Percentiles rank a stretch among this genome's conserved stretches.
These are phyloP conservation scores for Harpagoxenus sublaevis DNA, from an alignment of 2,888 invertebrate species.

Conservation along the genomic window DNA sequence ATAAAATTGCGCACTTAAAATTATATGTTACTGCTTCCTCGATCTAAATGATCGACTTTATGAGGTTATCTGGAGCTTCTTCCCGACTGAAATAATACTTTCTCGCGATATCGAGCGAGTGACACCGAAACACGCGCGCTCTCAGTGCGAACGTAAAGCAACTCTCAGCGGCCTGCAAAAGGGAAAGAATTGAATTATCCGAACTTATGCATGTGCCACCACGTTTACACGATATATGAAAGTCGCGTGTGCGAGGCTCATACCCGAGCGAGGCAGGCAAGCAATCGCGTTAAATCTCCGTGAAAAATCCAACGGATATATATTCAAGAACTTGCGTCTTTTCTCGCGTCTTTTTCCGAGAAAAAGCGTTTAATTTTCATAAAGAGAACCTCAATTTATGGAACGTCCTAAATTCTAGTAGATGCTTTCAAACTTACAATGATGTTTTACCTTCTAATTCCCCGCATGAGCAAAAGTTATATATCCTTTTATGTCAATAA, in stretches of 20 bases:
- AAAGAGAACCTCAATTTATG: conserved; percentile 44
- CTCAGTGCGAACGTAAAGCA: conserved; percentile 30
- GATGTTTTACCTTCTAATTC: conserved; percentile 17
- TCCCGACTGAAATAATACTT: conserved; percentile 34
- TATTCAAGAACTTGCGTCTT: conserved; percentile 33
- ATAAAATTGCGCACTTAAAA: conserved; percentile 37
- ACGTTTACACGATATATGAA: conserved; percentile 46
- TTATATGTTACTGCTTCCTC: conserved; percentile 30
- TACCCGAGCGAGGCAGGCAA: conserved; percentile 17
- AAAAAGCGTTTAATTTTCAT: conserved; percentile 46
- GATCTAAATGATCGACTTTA: conserved; percentile 44
- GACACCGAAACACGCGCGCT: background rate
- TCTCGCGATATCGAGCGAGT: conserved; percentile 35
- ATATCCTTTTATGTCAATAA: background rate
- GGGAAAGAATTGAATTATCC: conserved; percentile 53
- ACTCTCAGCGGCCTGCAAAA: conserved; percentile 38
- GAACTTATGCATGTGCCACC: conserved; percentile 43
- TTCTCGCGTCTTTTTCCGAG: conserved; percentile 28
- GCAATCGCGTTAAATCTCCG: conserved; percentile 51
- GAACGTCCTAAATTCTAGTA: conserved; percentile 22
- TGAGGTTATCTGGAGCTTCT: conserved; percentile 34
- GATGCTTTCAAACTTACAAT: conserved; percentile 26
- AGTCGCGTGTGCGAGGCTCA: conserved; percentile 44
- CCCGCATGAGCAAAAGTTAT: conserved; percentile 22
- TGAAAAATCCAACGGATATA: conserved; percentile 45